Evolutionary conservation across 2,113 vertebrate genomes (phyloP).

Genomic region (Tetraodon nigroviridis): DNA sequence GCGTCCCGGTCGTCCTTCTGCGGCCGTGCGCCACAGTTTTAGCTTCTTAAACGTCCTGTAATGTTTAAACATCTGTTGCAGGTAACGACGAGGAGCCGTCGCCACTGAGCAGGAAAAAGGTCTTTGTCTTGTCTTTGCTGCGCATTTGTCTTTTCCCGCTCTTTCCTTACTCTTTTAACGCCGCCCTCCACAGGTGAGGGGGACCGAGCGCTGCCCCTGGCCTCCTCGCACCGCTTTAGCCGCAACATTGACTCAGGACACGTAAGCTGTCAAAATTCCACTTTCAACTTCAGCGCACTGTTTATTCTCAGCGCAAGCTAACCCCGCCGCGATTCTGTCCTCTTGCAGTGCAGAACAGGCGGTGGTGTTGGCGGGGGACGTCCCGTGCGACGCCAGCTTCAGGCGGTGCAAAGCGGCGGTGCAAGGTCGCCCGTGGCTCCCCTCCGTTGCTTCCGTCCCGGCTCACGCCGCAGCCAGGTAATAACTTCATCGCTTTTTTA

Average conservation of each 20-base stretch:
- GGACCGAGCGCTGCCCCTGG: constrained; percentile 58
- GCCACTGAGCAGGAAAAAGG: constrained; percentile 79
- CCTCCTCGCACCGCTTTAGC: constrained; percentile 36
- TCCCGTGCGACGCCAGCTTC: constrained; percentile 58
- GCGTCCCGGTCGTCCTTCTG: constrained; percentile 2
- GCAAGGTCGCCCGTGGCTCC: constrained; percentile 70
- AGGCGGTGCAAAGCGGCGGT: constrained; percentile 76
- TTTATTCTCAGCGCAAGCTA: neutral
- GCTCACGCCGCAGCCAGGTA: constrained; percentile 61
- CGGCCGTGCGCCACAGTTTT: no score
- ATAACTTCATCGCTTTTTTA: neutral
- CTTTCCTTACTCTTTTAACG: neutral
- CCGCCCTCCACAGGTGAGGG: constrained; percentile 52
- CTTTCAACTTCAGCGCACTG: neutral
- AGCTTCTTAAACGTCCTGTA: no score
- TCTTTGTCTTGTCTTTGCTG: constrained; percentile 32
- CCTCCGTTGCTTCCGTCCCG: constrained; percentile 62
- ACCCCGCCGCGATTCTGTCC: neutral
- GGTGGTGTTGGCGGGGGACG: constrained; percentile 74
- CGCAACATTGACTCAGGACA: constrained; percentile 47
- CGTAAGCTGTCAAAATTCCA: constrained; percentile 58
- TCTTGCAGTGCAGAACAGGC: constrained; percentile 79
- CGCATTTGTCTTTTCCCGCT: neutral
- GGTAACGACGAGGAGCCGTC: constrained; percentile 71
- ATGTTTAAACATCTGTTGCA: constrained; percentile 46